Evolutionary conservation across 2,888 invertebrate genomes (phyloP), one percentile per base, ranked within the genome.

Genomic region (Spialia ferax): DNA sequence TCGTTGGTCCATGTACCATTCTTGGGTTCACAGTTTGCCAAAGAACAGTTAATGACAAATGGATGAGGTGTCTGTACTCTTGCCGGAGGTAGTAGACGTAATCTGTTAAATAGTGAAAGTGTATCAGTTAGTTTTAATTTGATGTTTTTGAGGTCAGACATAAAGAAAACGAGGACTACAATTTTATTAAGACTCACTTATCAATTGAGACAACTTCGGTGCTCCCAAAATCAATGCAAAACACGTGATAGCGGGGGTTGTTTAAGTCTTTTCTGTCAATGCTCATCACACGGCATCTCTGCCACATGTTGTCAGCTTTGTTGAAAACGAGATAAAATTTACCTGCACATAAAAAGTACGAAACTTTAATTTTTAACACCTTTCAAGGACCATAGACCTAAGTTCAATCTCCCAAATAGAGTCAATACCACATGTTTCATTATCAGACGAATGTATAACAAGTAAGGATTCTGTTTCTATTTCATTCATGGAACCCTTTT

Each of bases 161-260:
- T 8, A 15, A 45, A 8, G 38, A 1, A 32, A 29, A 38, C 5
- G 38, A 38, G 35, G 35, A 6, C 10, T 6, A 20, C 13, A 50
- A 13, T 22, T n/a, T n/a, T 11, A 52, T 8, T 64, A 32, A 62
- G 54, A 83, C 89, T 86, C 81, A 95, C 95, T 88, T 91, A 52
- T 94, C 89, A 64, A 88, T 83, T 1, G 87, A 76, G 1, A 95
- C 88, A 0, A 80, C 76, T 68, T 95, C 93, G 0, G 83, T 87
- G 74, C 94, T 90, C 1, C 97, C 97, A 74, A 95, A 95, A 82
- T 97, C 97, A 20, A 96, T 87, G 72, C 95, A 95, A 75, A 95
- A 95, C 2, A 96, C 94, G 26, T 93, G 88, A 75, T 94, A 95
- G 0, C 79, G 71, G 0, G 88, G 83, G 2, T 88, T 80, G 1